Evolutionary conservation across 2,888 invertebrate genomes (phyloP).

Genomic region (Cheilosia variabilis): DNA sequence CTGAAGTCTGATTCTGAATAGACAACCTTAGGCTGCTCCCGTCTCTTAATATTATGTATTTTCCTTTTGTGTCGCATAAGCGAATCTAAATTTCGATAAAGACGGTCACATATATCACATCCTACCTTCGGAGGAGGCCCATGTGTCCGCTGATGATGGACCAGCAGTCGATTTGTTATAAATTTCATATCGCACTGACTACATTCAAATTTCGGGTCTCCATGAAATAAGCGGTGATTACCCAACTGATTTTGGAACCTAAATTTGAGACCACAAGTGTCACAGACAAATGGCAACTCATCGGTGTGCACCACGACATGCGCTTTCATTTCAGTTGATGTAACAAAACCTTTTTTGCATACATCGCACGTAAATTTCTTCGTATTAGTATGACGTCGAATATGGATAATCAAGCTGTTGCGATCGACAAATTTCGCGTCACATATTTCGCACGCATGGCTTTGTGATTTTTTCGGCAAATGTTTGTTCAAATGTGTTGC

Average conservation of each 20-base stretch:
- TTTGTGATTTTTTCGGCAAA: neutral
- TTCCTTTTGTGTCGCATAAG: conserved; percentile 18
- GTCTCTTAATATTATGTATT: conserved; percentile 25
- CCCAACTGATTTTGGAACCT: conserved; percentile 28
- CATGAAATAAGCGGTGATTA: conserved; percentile 23
- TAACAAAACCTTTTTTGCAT: conserved; percentile 27
- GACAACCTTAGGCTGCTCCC: no score
- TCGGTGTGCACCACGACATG: conserved; percentile 20
- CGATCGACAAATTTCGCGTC: neutral
- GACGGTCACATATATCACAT: conserved; percentile 18
- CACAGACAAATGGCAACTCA: conserved; percentile 23
- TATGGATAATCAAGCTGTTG: no score
- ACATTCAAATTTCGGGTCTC: conserved; percentile 34
- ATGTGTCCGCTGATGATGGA: conserved; percentile 13
- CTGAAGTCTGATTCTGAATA: no score
- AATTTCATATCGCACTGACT: conserved; percentile 26
- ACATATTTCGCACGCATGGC: conserved; percentile 27
- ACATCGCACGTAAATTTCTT: conserved; percentile 17
- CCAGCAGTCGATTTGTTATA: conserved; percentile 5
- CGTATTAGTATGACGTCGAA: neutral
- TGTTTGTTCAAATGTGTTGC: conserved; percentile 30
- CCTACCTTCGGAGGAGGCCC: neutral
- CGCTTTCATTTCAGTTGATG: conserved; percentile 30
- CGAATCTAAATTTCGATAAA: conserved; percentile 13
- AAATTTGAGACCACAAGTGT: conserved; percentile 26